These are phyloP conservation scores for Mythimna albipuncta DNA, from an alignment of 2,888 invertebrate species.

Conservation along the genomic window DNA sequence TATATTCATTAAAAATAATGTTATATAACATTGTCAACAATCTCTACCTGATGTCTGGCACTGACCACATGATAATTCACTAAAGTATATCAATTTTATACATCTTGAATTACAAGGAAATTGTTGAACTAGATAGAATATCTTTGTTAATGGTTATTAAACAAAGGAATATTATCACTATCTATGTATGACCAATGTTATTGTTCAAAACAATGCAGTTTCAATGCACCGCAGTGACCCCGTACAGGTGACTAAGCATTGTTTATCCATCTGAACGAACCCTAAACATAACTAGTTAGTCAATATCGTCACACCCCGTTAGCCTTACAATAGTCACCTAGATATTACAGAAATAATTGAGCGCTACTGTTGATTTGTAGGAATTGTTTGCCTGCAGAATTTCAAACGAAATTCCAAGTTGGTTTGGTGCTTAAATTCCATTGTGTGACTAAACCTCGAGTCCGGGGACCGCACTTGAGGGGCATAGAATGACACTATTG, in stretches of 20 bases:
- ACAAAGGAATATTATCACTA: background rate
- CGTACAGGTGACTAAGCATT: conserved; percentile 42
- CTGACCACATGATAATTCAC: no score
- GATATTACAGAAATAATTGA: conserved; percentile 43
- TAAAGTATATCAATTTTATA: background rate
- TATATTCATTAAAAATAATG: no score
- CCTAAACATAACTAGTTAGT: conserved; percentile 21
- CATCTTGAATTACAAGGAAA: background rate
- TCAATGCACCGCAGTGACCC: background rate
- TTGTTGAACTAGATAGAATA: background rate
- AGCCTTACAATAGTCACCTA: conserved; percentile 25
- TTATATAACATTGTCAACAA: no score
- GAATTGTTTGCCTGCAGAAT: conserved; percentile 17
- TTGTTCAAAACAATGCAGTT: background rate
- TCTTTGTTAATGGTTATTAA: background rate
- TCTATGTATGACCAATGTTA: background rate
- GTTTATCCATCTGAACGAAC: conserved; percentile 31
- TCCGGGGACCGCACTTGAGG: no score
- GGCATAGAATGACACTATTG: no score
- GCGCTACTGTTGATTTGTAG: conserved; percentile 18
- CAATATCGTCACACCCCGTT: conserved; percentile 16
- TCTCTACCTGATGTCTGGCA: no score
- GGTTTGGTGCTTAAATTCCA: conserved; percentile 22
- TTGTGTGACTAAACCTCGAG: background rate
- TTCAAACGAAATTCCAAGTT: conserved; percentile 19